Evolutionary conservation across 2,888 invertebrate genomes (phyloP).

Genomic region (Microctonus brassicae): DNA sequence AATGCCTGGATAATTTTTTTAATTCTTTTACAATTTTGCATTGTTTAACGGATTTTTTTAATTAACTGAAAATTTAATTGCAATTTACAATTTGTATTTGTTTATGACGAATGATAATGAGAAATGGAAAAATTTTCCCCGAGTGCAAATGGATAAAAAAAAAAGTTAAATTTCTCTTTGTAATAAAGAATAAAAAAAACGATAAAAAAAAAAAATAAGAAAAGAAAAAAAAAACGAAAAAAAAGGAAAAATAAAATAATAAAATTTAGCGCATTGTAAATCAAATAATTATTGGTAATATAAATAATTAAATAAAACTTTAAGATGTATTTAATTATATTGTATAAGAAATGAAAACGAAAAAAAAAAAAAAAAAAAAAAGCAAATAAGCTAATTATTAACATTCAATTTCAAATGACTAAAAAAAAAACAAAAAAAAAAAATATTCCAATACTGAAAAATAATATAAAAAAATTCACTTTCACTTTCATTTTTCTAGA

Average conservation of each 20-base stretch:
- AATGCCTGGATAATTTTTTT: too few relatives aligned
- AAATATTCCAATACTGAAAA: conserved; percentile 29
- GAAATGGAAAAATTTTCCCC: too few relatives aligned
- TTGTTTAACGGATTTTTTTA: too few relatives aligned
- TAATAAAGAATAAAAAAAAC: too few relatives aligned
- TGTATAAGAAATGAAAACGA: too few relatives aligned
- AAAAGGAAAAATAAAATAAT: neutral
- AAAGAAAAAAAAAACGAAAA: neutral
- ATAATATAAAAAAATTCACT: conserved; percentile 64
- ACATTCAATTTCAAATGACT: conserved; percentile 38
- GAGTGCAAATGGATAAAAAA: too few relatives aligned
- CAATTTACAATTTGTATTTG: too few relatives aligned
- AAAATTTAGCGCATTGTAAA: neutral
- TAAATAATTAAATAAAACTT: conserved; percentile 34
- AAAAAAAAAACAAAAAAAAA: conserved; percentile 46
- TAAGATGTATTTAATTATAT: conserved; percentile 57
- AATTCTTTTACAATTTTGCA: too few relatives aligned
- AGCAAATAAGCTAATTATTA: conserved; percentile 52
- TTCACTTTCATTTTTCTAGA: conserved; percentile 62
- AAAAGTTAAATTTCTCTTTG: too few relatives aligned
- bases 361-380: too few relatives aligned
- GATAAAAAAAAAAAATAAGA: neutral
- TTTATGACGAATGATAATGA: too few relatives aligned
- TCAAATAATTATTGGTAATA: neutral
- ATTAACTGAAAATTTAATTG: too few relatives aligned